Percentiles rank a stretch among this genome's conserved stretches.
phyloP scores from a whole-genome alignment of 1,140 invertebrate genomes.

The Pseudomyrmex flavicornis region DNA sequence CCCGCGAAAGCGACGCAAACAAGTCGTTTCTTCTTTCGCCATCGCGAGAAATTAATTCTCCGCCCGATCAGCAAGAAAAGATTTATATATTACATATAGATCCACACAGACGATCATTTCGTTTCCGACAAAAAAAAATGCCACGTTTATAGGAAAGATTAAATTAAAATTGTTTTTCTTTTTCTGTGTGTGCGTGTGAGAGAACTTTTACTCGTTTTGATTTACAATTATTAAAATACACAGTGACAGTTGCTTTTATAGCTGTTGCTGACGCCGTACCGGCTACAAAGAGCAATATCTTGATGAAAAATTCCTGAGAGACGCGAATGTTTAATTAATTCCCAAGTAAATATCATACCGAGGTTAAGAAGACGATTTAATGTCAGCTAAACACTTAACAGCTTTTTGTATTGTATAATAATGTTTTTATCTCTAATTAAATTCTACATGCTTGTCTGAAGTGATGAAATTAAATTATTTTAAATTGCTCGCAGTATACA shows the following conservation, averaged over 20 bases:
- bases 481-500: neutral
- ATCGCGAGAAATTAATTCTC: constrained; percentile 19
- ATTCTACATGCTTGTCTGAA: neutral
- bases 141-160: neutral
- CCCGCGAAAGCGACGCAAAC: neutral
- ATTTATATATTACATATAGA: constrained; percentile 4
- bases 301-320: constrained; percentile 8
- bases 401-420: neutral
- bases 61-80: neutral
- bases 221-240: constrained; percentile 36
- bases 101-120: too few relatives aligned
- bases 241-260: constrained; percentile 3
- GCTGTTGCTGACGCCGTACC: too few relatives aligned
- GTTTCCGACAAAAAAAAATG: too few relatives aligned
- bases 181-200: neutral
- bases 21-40: neutral
- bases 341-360: constrained; percentile 26
- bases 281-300: constrained; percentile 17
- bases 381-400: constrained; percentile 8
- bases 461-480: neutral
- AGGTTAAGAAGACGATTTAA: constrained; percentile 29
- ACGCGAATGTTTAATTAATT: constrained; percentile 45
- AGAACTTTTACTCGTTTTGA: neutral
- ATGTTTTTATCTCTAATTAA: constrained; percentile 31
- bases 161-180: constrained; percentile 8